Conservation (phyloP, 2,797 vertebrate species). For the Holocentrus rufus region DNA sequence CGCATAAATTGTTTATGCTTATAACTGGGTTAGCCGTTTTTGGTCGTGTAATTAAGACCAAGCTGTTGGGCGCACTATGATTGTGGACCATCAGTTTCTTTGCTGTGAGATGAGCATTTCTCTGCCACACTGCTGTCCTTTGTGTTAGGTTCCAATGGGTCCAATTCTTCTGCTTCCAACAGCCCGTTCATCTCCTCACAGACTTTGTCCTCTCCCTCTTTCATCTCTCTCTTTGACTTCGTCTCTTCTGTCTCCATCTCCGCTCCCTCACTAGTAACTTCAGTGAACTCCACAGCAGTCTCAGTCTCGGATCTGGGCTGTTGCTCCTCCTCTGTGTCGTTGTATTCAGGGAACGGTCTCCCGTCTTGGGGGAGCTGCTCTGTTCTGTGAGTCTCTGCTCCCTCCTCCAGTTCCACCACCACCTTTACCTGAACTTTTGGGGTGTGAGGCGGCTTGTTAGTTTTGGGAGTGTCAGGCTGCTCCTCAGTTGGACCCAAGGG, state of each 20-base stretch:
- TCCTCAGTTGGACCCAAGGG: slow-evolving; percentile 1
- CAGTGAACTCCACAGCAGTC: slow-evolving; percentile 22
- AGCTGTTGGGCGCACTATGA: background rate
- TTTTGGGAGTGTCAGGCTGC: background rate
- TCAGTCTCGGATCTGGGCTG: slow-evolving; percentile 20
- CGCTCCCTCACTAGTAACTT: background rate
- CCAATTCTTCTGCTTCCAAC: slow-evolving; percentile 10
- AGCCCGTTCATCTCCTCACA: slow-evolving; percentile 1
- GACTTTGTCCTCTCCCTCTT: slow-evolving; percentile 3
- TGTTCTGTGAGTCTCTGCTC: background rate
- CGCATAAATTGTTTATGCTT: background rate
- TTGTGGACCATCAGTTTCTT: background rate
- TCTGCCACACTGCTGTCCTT: slow-evolving; percentile 20
- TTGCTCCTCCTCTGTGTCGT: slow-evolving; percentile 3
- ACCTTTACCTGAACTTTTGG: slow-evolving; percentile 12
- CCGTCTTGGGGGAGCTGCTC: background rate
- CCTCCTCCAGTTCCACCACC: slow-evolving; percentile 8
- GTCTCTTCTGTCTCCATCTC: background rate
- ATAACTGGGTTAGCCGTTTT: background rate
- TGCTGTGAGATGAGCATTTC: background rate
- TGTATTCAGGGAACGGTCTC: background rate
- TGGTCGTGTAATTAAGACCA: background rate
- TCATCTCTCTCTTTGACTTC: slow-evolving; percentile 1
- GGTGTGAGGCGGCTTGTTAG: background rate
- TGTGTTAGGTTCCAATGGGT: background rate